Conservation (phyloP, 2,888 invertebrate species). For the Orchestes rusci region DNA sequence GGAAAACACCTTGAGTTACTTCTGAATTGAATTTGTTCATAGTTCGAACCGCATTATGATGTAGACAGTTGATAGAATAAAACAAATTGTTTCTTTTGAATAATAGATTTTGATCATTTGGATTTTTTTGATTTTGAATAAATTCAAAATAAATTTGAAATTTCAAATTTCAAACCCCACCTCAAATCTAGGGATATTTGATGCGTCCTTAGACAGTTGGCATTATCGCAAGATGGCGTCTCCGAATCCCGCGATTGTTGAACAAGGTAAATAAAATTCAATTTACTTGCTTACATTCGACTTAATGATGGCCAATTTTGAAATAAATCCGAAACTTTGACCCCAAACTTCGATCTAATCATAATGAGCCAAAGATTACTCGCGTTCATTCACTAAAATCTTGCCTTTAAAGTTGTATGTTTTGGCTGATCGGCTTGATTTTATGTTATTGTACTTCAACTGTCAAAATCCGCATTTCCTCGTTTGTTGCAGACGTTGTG, state of each 20-base stretch:
- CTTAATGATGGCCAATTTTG: neutral
- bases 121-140: neutral
- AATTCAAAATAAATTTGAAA: neutral
- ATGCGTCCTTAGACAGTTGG: conserved; percentile 28
- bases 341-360: neutral
- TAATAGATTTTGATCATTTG: too few relatives aligned
- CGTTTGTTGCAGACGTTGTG: conserved; percentile 23
- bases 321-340: neutral
- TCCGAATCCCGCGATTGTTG: conserved; percentile 56
- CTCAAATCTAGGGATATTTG: neutral
- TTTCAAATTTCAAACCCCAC: neutral
- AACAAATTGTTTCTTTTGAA: too few relatives aligned
- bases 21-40: too few relatives aligned
- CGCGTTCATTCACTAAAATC: neutral
- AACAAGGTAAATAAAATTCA: conserved; percentile 48
- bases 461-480: conserved; percentile 26
- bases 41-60: too few relatives aligned
- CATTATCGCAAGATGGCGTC: conserved; percentile 54
- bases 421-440: neutral
- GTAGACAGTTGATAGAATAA: too few relatives aligned
- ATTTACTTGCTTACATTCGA: neutral
- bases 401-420: too few relatives aligned
- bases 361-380: too few relatives aligned
- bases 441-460: conserved; percentile 6
- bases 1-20: too few relatives aligned